phyloP scores from a whole-genome alignment of 1,140 invertebrate species.

The Theocolax elegans region DNA sequence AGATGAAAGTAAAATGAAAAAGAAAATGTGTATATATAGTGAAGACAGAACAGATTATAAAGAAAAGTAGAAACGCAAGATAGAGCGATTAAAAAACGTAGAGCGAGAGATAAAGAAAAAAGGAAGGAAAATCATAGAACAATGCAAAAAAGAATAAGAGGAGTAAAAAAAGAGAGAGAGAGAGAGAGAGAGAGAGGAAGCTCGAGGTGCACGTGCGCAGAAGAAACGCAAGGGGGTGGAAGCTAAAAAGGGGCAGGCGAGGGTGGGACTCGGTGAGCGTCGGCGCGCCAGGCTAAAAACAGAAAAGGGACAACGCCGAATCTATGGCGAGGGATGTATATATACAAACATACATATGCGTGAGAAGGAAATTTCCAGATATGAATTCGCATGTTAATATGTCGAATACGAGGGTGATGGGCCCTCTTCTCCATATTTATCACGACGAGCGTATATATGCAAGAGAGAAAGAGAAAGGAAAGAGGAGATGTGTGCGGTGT shows the following conservation, averaged over 20 bases:
- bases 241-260: background rate
- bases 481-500: no score
- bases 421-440: conserved; percentile 2
- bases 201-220: conserved; percentile 7
- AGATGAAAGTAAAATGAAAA: no score
- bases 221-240: background rate
- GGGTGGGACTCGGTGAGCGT: conserved; percentile 43
- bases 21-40: no score
- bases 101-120: background rate
- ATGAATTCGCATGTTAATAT: conserved; percentile 51
- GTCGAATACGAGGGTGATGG: background rate
- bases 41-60: no score
- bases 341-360: background rate
- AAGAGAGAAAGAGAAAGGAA: no score
- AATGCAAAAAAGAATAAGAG: background rate
- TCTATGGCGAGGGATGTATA: background rate
- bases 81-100: background rate
- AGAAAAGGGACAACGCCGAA: conserved; percentile 36
- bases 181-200: background rate
- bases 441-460: no score
- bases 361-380: background rate
- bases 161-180: background rate
- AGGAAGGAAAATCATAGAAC: no score
- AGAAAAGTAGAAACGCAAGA: no score
- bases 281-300: conserved; percentile 42